phyloP scores from a whole-genome alignment of 1,140 invertebrate genomes.

The Trachymyrmex septentrionalis region DNA sequence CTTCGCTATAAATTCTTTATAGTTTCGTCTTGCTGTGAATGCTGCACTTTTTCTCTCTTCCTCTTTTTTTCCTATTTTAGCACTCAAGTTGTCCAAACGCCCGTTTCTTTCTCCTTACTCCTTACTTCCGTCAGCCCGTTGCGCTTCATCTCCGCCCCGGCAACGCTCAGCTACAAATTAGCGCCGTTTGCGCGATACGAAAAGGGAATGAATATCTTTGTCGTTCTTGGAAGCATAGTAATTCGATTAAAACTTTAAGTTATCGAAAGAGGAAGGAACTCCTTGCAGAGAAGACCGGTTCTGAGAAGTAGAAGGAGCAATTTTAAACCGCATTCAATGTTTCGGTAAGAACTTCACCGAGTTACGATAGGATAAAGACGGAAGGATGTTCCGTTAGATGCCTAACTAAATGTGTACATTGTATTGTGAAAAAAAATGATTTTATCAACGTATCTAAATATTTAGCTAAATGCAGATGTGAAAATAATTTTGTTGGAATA shows the following conservation, averaged over 20 bases:
- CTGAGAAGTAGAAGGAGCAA: not conserved
- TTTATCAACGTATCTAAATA: not conserved
- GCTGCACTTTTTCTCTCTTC: slow-evolving; percentile 1
- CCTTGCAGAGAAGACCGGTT: not conserved
- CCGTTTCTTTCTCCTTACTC: not conserved
- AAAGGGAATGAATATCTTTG: slow-evolving; percentile 65
- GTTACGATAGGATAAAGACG: not conserved
- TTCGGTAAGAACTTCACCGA: slow-evolving; percentile 60
- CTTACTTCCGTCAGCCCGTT: not conserved
- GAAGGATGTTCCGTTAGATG: slow-evolving; percentile 25
- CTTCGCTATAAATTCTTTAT: slow-evolving; percentile 78
- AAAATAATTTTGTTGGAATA: too few relatives aligned
- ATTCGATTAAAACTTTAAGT: slow-evolving; percentile 80
- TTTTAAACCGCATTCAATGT: slow-evolving; percentile 68
- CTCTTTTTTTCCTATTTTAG: slow-evolving; percentile 5
- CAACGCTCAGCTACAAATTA: slow-evolving; percentile 60
- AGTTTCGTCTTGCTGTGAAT: slow-evolving; percentile 67
- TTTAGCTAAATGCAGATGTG: too few relatives aligned
- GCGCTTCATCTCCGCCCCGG: slow-evolving; percentile 30
- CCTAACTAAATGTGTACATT: too few relatives aligned
- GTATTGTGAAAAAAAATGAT: too few relatives aligned
- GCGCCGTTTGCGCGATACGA: slow-evolving; percentile 51
- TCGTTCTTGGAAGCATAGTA: slow-evolving; percentile 68
- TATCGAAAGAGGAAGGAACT: slow-evolving; percentile 10
- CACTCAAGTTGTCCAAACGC: slow-evolving; percentile 6